Evolutionary conservation across 2,888 invertebrate genomes (phyloP).

Genomic region (Drosophila silvestris): DNA sequence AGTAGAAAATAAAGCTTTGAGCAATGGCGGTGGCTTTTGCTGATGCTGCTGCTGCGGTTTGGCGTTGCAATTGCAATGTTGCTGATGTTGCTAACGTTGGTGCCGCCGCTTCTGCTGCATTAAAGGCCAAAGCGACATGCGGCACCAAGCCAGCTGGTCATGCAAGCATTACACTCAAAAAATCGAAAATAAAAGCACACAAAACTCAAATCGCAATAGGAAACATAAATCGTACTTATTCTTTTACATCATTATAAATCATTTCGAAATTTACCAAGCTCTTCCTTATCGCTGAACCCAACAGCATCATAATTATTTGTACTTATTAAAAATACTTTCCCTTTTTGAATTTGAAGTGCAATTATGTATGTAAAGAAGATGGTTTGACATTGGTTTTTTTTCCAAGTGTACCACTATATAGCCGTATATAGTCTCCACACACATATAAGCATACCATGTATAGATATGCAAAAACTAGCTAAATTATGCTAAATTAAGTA

Average conservation of each 20-base stretch:
- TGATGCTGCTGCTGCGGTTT: conserved; percentile 33
- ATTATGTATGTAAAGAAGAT: neutral
- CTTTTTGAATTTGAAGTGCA: neutral
- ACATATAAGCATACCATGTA: neutral
- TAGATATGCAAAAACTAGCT: neutral
- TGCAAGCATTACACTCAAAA: conserved; percentile 10
- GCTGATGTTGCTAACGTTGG: conserved; percentile 20
- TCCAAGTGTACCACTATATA: neutral
- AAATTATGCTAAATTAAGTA: conserved; percentile 13
- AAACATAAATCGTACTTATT: neutral
- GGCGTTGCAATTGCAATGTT: conserved; percentile 31
- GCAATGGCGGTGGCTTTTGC: conserved; percentile 39
- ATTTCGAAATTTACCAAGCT: neutral
- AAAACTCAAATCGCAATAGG: neutral
- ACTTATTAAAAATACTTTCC: neutral
- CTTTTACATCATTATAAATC: neutral
- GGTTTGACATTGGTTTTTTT: neutral
- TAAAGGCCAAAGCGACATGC: conserved; percentile 63
- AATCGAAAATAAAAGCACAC: neutral
- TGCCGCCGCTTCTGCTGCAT: conserved; percentile 29
- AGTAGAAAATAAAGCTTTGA: conserved; percentile 42
- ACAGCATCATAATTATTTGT: neutral
- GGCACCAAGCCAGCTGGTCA: conserved; percentile 3
- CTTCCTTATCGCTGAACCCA: no score
- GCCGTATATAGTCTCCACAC: neutral